A percentile compares a stretch with the other conserved stretches of the same genome.
These are phyloP conservation scores for Chloroclysta siterata DNA, from an alignment of 2,888 invertebrate species.

Conservation along the genomic window DNA sequence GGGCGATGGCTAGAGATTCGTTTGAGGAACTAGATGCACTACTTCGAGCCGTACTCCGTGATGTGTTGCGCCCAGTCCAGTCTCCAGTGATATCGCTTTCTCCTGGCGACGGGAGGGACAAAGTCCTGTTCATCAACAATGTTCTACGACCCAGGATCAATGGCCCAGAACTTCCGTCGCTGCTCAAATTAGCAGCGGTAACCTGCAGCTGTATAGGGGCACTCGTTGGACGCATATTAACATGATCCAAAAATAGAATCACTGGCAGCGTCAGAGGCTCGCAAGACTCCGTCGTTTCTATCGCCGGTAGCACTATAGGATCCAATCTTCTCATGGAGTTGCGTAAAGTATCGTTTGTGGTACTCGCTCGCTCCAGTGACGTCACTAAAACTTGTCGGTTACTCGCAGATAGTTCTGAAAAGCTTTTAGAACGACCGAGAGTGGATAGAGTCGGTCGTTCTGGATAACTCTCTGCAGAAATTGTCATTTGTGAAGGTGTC, in stretches of 20 bases:
- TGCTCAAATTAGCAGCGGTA: slow-evolving; percentile 76
- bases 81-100: slow-evolving; percentile 73
- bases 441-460: slow-evolving; percentile 53
- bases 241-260: slow-evolving; percentile 77
- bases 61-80: slow-evolving; percentile 72
- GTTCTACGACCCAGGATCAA: slow-evolving; percentile 75
- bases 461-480: slow-evolving; percentile 51
- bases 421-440: slow-evolving; percentile 74
- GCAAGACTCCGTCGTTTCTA: slow-evolving; percentile 59
- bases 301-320: slow-evolving; percentile 75
- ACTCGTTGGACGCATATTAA: slow-evolving; percentile 77
- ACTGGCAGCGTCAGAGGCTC: slow-evolving; percentile 77
- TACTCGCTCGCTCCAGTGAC: slow-evolving; percentile 64
- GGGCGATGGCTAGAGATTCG: slow-evolving; percentile 67
- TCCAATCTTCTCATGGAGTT: slow-evolving; percentile 79
- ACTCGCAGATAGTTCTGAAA: slow-evolving; percentile 66
- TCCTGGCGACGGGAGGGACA: slow-evolving; percentile 75
- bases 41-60: slow-evolving; percentile 69
- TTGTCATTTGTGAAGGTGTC: slow-evolving; percentile 50
- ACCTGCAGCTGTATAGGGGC: slow-evolving; percentile 80
- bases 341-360: slow-evolving; percentile 67
- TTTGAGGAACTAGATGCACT: slow-evolving; percentile 74
- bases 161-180: slow-evolving; percentile 72
- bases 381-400: slow-evolving; percentile 58
- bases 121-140: slow-evolving; percentile 73